Percentiles rank a stretch among this genome's conserved stretches.
These are phyloP conservation scores for Spheniscus humboldti DNA, from an alignment of 2,797 vertebrate species.

Conservation along the genomic window DNA sequence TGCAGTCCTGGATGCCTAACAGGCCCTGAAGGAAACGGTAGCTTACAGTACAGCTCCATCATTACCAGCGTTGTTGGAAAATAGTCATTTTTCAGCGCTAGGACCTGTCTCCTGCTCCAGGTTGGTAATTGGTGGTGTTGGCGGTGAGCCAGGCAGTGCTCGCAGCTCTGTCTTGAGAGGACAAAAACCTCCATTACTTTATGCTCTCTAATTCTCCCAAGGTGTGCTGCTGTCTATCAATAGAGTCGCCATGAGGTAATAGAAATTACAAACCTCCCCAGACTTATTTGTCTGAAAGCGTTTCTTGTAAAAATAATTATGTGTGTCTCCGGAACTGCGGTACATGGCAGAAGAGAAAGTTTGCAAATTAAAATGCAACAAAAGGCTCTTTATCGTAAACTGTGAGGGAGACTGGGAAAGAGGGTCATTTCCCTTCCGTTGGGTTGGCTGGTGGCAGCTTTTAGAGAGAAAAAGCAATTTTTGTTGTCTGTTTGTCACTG, in stretches of 20 bases:
- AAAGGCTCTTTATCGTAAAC: conserved; percentile 30
- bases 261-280: conserved; percentile 63
- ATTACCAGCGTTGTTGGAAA: conserved; percentile 6
- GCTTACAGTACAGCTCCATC: background rate
- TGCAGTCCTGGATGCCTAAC: background rate
- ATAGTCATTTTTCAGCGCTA: background rate
- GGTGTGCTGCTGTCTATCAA: conserved; percentile 59
- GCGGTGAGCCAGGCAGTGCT: conserved; percentile 6
- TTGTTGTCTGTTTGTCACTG: background rate
- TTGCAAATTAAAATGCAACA: conserved; percentile 37
- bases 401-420: fast-evolving
- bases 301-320: conserved; percentile 67
- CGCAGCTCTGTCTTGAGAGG: conserved; percentile 24
- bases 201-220: conserved; percentile 49
- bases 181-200: conserved; percentile 62
- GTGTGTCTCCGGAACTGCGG: background rate
- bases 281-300: conserved; percentile 65
- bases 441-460: background rate
- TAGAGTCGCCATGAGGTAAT: conserved; percentile 61
- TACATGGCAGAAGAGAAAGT: conserved; percentile 22
- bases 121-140: conserved; percentile 56
- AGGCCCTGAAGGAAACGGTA: background rate
- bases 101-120: conserved; percentile 40
- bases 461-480: background rate
- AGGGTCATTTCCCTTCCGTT: background rate